Base-by-base conservation (phyloP, 1,140 invertebrate species). In the Bombyx mori region DNA sequence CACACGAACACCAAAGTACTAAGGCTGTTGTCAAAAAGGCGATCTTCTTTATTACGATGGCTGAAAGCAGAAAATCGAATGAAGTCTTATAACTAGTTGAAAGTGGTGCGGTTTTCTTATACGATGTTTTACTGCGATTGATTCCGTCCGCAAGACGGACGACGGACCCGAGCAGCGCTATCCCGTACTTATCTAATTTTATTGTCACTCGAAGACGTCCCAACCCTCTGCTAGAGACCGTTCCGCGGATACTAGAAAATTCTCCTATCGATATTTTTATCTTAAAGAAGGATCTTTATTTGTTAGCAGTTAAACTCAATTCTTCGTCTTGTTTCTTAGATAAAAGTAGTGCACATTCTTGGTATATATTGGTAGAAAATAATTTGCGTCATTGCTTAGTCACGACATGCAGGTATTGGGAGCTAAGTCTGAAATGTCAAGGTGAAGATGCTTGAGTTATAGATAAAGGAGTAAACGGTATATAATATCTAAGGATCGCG, bases 111-210 rank as follows among this genome's bases (percentile, higher is more conserved):
- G 66, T 66, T 62, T 56, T 60, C 62, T 62, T 62, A 68, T 74
- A 71, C 69, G 66, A 75, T 80, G 79, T 83, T 85, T 85, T 82
- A 82, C 74, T 82, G 70, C 76, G 82, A 86, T 86, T 86, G 80
- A 83, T 82, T 82, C 73, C 69, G 66, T 76, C 71, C 73, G 61
- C 70, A 81, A 82, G 77, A 76, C 75, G 73, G 75, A 77, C 69
- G 69, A 63, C 66, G 63, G 68, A 64, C 66, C 62, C 57, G 60
- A 65, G 61, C 67, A 52, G 60, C 69, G 73, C 72, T 77, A 75
- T 77, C 77, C 72, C 70, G 75, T 73, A 83, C 80, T 86, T 86
- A 83, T 83, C 80, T 83, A 83, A 86, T 86, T 83, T 86, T 86
- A 86, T 86, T 83, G 82, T 83, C 78, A 83, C 75, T 75, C 72